A percentile compares a stretch with the other conserved stretches of the same genome.
Conservation (phyloP, 2,113 vertebrate genomes). For the Rutilus rutilus region DNA sequence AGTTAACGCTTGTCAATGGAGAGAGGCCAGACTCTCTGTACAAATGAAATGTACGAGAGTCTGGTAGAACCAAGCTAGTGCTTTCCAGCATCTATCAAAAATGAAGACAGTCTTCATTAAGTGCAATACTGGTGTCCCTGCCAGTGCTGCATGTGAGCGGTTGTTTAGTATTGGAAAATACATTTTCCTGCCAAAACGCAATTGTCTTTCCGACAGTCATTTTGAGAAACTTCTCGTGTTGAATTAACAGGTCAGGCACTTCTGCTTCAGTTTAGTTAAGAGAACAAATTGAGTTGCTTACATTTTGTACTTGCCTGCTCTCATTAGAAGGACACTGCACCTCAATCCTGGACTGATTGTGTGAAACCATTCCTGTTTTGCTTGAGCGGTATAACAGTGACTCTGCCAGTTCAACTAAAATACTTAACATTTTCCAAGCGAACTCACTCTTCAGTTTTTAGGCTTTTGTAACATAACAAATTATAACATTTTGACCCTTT, state of each 20-base stretch:
- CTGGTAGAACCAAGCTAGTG: too few species aligned
- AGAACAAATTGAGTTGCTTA: neutral
- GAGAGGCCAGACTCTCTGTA: too few species aligned
- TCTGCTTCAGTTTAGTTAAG: neutral
- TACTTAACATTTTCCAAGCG: neutral
- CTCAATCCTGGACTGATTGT: neutral
- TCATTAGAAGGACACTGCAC: neutral
- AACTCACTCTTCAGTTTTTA: neutral
- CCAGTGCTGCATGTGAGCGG: neutral
- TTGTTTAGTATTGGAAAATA: neutral
- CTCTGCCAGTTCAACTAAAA: neutral
- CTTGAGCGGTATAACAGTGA: neutral
- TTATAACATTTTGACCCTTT: neutral
- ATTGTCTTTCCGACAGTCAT: neutral
- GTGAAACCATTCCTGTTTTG: neutral
- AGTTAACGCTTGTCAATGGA: too few species aligned
- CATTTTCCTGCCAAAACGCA: neutral
- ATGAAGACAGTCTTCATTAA: constrained; percentile 8
- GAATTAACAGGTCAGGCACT: neutral
- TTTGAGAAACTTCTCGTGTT: neutral
- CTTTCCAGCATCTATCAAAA: neutral
- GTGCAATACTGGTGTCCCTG: neutral
- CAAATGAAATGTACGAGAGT: too few species aligned
- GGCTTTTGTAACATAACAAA: neutral
- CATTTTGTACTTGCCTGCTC: neutral